Conservation (phyloP, 2,888 invertebrate genomes). For the Cheilosia soror region DNA sequence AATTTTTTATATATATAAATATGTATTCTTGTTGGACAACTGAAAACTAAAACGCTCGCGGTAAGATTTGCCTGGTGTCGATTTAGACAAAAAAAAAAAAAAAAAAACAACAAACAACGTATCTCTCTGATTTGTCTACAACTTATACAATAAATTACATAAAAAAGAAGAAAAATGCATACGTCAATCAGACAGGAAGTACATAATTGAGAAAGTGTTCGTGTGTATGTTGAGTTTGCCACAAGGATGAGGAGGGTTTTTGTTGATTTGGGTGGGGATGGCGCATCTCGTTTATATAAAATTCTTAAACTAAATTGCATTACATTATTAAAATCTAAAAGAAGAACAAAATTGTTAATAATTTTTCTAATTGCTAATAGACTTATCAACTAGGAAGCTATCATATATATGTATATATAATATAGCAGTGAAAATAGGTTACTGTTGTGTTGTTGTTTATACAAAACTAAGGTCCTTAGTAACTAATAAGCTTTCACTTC, state of each 20-base stretch:
- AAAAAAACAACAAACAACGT: constrained; percentile 15
- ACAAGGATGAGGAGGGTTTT: not conserved
- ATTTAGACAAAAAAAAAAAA: constrained; percentile 11
- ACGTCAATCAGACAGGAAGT: constrained; percentile 33
- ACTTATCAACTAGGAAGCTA: constrained; percentile 67
- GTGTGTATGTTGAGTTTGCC: not conserved
- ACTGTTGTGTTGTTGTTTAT: constrained; percentile 27
- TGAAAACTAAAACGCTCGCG: not conserved
- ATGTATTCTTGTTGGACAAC: not conserved
- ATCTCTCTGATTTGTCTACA: constrained; percentile 45
- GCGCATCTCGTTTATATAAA: constrained; percentile 47
- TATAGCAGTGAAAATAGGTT: constrained; percentile 71
- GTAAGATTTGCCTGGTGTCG: constrained; percentile 16
- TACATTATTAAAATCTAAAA: constrained; percentile 66
- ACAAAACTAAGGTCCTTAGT: constrained; percentile 58
- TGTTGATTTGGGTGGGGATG: constrained; percentile 1
- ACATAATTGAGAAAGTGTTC: not conserved
- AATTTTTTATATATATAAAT: constrained; percentile 23
- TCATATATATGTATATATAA: constrained; percentile 24
- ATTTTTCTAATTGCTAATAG: constrained; percentile 65
- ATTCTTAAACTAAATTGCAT: constrained; percentile 66
- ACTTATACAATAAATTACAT: constrained; percentile 64
- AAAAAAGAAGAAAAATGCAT: constrained; percentile 49
- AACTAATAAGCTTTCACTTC: constrained; percentile 46
- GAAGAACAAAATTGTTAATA: constrained; percentile 30